Base-by-base conservation (phyloP, 2,797 vertebrate species). In the Scolopax bukidnonensis region DNA sequence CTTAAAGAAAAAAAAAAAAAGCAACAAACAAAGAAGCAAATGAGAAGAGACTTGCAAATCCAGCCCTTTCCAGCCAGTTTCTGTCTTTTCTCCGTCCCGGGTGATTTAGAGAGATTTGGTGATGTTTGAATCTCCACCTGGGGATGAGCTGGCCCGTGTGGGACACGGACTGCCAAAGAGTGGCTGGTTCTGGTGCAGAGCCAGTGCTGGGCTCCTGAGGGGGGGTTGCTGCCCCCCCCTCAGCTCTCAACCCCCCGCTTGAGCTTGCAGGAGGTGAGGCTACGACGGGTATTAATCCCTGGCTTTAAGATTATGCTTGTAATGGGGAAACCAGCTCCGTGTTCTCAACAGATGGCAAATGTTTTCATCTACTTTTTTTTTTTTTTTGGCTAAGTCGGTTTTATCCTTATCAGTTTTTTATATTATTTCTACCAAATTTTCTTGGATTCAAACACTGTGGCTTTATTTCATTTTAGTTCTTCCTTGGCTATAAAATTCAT, bases 271-370 rank as follows among this genome's bases (percentile, higher is more conserved):
- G 82, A 95, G 83, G 32, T 77, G 61, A 83, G 3, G 38, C 87
- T 71, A 21, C 79, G 17, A 10, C 12, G 20, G 84, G 6, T 92
- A 77, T 90, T 96, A 95, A 95, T 96, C 90, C 87, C 69, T 86
- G 70, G 61, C 87, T 95, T 95, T 71, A 70, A 80, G 92, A 89
- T 81, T 96, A 86, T 63, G 59, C 89, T 96, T n/a, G 9, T 95
- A 71, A 73, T 70, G 88, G 90, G 81, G 57, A 94, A 96, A 77
- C 84, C 77, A 86, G 73, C 74, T 74, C 93, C 64, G 53, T 83
- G 78, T 90, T 96, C 91, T 90, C 87, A 96, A 78, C 95, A 97
- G 96, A 97, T 97, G 96, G 95, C 78, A 95, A 97, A 93, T 97
- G 90, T 95, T 96, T 97, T 96, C 75, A 73, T 93, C 81, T 56